A percentile compares a stretch with the other conserved stretches of the same genome.
Conservation (phyloP, 2,113 vertebrate species). For the Catagonus wagneri region DNA sequence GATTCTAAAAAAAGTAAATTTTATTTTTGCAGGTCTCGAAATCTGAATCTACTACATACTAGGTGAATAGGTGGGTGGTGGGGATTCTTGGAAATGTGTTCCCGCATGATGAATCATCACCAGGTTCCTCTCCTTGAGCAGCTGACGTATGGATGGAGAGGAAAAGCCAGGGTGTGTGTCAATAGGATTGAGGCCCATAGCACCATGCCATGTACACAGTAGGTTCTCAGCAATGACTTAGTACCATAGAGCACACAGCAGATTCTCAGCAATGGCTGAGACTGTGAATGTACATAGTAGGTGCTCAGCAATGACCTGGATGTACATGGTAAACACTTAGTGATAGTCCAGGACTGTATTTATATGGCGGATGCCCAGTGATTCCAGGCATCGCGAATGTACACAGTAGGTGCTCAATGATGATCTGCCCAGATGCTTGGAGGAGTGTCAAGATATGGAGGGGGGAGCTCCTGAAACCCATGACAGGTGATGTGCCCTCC, state of each 20-base stretch:
- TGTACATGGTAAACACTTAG: background rate
- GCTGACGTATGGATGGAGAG: background rate
- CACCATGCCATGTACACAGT: background rate
- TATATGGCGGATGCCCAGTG: background rate
- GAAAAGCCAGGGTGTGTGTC: background rate
- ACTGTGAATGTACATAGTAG: background rate
- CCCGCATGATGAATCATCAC: background rate
- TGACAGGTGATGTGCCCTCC: background rate
- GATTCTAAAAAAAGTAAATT: background rate
- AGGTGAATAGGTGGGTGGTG: too few relatives aligned
- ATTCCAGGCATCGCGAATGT: background rate
- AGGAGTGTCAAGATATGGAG: background rate
- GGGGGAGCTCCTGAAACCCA: background rate
- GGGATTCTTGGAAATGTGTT: background rate
- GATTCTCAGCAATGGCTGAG: background rate
- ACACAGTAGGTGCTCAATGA: background rate
- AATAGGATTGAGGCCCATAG: background rate
- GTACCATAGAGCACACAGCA: background rate
- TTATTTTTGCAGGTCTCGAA: background rate
- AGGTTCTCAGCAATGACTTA: background rate
- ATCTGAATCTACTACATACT: background rate
- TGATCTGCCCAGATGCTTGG: too few relatives aligned
- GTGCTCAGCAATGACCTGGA: background rate
- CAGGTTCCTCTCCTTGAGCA: background rate
- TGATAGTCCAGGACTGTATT: background rate